These are phyloP conservation scores for Lepilemur ruficaudatus DNA, from an alignment of 2,797 vertebrate species.

Conservation along the genomic window DNA sequence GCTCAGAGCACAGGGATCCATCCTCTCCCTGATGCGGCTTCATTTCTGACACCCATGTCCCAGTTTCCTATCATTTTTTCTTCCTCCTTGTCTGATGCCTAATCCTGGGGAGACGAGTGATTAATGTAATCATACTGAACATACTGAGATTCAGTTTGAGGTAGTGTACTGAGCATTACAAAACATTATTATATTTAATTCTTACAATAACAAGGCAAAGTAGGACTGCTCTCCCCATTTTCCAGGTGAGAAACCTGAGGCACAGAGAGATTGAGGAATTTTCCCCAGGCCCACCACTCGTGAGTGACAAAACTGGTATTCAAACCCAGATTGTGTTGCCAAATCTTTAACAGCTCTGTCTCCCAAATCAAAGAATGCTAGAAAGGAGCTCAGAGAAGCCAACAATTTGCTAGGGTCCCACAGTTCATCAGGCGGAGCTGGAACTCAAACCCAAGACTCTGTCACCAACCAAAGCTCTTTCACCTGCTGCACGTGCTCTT, in stretches of 20 bases:
- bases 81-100: neutral
- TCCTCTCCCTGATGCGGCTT: neutral
- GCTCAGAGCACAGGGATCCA: neutral
- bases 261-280: neutral
- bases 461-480: neutral
- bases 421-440: neutral
- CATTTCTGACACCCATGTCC: neutral
- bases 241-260: neutral
- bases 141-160: neutral
- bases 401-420: neutral
- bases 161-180: neutral
- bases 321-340: neutral
- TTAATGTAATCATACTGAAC: neutral
- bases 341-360: neutral
- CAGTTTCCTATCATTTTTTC: neutral
- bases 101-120: neutral
- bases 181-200: neutral
- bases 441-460: neutral
- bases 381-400: neutral
- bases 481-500: neutral
- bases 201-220: neutral
- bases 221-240: neutral
- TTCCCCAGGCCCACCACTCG: neutral
- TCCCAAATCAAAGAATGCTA: neutral
- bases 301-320: neutral